Base-by-base conservation (phyloP, 2,888 invertebrate genomes). In the Leptopilina myrica region DNA sequence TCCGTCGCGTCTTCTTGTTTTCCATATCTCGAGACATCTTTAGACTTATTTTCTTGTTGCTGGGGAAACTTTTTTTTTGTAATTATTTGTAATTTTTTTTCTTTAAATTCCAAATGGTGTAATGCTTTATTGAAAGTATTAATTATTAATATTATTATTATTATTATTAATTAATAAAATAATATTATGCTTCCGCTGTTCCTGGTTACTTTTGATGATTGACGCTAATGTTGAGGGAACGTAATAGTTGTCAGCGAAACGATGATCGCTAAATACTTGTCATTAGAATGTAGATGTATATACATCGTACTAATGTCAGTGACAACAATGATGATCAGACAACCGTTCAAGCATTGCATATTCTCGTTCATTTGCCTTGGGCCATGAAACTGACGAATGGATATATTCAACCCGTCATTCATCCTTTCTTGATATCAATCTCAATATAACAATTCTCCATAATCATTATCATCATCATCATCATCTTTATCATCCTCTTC, bases 281-380 rank as follows among this genome's bases (percentile, higher is more conserved):
- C 76, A 64, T 78, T 65, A n/a, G 33, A 59, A 77, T 66, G 67
- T 76, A 78, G 66, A 76, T 64, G 59, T 79, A 33, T 59, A 65
- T 40, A 78, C 66, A 77, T 65, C 33, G 82, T 82, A 78, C 79
- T 79, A 80, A 82, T 82, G 79, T 76, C 82, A 80, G 87, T 87
- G 87, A 86, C 87, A 88, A 88, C 87, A 88, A 88, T 87, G 86
- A 88, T 83, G 84, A 86, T 85, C 84, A 83, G 84, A 84, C 86
- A 85, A 85, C 84, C 86, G 85, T 87, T 88, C 86, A 86, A 49
- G 85, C 78, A 67, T 85, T 79, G 79, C 83, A 79, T 86, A 85
- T 81, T 83, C 84, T 84, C 84, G 84, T 82, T 79, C 80, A 76
- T 46, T 84, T 76, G 88, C 88, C 86, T 76, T 77, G 77, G 87